Evolutionary conservation across 2,113 vertebrate genomes (phyloP), one percentile per base, ranked within the genome.

Genomic region (Calcarius ornatus): DNA sequence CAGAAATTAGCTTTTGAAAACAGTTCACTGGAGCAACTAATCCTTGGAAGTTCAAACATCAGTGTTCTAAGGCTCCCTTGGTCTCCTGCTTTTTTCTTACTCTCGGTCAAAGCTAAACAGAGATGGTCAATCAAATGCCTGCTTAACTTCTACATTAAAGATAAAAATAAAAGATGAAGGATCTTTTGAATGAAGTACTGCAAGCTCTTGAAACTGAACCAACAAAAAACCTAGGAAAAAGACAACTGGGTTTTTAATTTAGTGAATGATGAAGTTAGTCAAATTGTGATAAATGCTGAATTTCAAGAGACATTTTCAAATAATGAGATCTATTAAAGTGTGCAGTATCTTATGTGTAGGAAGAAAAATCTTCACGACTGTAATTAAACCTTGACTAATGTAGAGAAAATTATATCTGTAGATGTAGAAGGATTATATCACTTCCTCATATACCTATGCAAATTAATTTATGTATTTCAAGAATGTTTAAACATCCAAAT

Each of bases 1-100:
- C 81, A 91, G 89, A 95, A 95, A 80, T 59, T 40, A 81, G 60
- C 38, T 77, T 92, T 80, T 90, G 66, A 91, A 94, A 96, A 89
- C 31, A 65, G 81, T 59, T 85, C 85, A 91, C 56, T 92, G 87
- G 87, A 95, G 71, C 54, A 90, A 92, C 54, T 66, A 90, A 51
- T 77, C 64, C 85, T 86, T 54, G 30, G 42, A 92, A 94, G 68
- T 86, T 94, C 87, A 94, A 77, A 86, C 20, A 54, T 76, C 85
- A 73, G 0, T 59, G 43, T 20, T 83, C 30, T 43, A 71, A 73
- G 59, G 37, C 38, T 70, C 35, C 45, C 38, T 59, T 22, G 54
- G 59, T 57, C 33, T 83, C 59, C n/a, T 40, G 27, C 12, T 77
- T 72, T 88, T 86, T 72, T 77, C 56, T 85, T 61, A 65, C 50